Conservation (phyloP, 2,888 invertebrate species). For the Drosophila mimetica region DNA sequence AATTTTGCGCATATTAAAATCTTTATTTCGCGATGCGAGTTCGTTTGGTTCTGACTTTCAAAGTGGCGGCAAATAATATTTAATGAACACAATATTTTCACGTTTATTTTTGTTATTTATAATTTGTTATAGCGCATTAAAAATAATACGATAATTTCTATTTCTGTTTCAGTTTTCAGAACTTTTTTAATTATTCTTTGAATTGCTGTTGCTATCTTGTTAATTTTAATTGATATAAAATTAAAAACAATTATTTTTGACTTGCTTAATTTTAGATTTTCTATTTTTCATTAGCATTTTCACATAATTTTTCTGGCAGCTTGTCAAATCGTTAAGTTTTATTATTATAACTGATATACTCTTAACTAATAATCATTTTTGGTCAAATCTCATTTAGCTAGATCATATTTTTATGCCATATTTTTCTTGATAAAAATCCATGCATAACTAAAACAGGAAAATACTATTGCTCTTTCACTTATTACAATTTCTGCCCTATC, state of each 20-base stretch:
- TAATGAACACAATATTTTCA: background rate
- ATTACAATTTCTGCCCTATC: background rate
- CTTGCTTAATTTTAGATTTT: too few relatives aligned
- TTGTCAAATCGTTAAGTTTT: too few relatives aligned
- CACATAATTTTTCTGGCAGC: too few relatives aligned
- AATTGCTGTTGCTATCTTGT: too few relatives aligned
- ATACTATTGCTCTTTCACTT: background rate
- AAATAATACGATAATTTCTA: background rate
- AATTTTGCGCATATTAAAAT: constrained; percentile 76
- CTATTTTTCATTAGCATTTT: too few relatives aligned
- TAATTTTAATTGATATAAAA: too few relatives aligned
- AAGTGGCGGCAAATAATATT: background rate
- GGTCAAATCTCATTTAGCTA: background rate
- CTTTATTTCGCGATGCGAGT: constrained; percentile 46
- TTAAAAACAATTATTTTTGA: too few relatives aligned
- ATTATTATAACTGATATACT: too few relatives aligned
- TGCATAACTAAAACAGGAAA: background rate
- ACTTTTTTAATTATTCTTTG: too few relatives aligned
- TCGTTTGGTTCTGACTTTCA: background rate
- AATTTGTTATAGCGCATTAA: background rate
- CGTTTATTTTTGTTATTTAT: background rate
- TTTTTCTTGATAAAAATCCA: background rate
- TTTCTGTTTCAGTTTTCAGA: background rate
- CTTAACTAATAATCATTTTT: too few relatives aligned
- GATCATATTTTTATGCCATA: background rate